Conservation (phyloP, 2,113 vertebrate species). For the Perca fluviatilis region DNA sequence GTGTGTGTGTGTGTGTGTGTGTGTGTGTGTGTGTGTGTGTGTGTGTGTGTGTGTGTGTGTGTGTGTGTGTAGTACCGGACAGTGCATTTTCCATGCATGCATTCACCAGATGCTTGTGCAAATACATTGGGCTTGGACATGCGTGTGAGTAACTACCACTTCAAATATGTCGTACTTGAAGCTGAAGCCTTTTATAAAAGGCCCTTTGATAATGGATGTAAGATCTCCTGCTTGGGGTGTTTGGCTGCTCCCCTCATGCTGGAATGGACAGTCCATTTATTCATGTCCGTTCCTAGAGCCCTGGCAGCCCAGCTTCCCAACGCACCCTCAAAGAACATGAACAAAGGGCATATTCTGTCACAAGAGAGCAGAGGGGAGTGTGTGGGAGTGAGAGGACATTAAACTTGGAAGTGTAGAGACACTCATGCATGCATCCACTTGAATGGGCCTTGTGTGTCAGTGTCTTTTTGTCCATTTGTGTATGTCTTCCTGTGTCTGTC, state of each 20-base stretch:
- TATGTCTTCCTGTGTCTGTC: slow-evolving; percentile 11
- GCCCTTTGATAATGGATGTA: slow-evolving; percentile 69
- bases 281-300: slow-evolving; percentile 68
- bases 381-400: slow-evolving; percentile 43
- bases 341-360: slow-evolving; percentile 79
- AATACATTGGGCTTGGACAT: slow-evolving; percentile 30
- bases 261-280: slow-evolving; percentile 74
- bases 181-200: slow-evolving; percentile 54
- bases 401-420: slow-evolving; percentile 43
- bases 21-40: no score
- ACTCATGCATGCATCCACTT: slow-evolving; percentile 38
- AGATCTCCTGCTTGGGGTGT: slow-evolving; percentile 64
- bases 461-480: slow-evolving; percentile 13
- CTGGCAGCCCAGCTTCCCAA: slow-evolving; percentile 54
- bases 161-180: slow-evolving; percentile 34
- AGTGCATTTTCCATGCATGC: slow-evolving; percentile 7
- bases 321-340: slow-evolving; percentile 63
- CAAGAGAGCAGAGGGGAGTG: slow-evolving; percentile 28
- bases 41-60: neutral
- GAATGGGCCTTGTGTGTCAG: slow-evolving; percentile 47
- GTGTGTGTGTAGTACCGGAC: neutral
- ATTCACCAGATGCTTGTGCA: slow-evolving; percentile 25
- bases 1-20: no score
- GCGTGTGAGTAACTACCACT: slow-evolving; percentile 24
- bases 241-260: slow-evolving; percentile 59